phyloP scores from a whole-genome alignment of 2,113 vertebrate species.

The Macquaria australasica region DNA sequence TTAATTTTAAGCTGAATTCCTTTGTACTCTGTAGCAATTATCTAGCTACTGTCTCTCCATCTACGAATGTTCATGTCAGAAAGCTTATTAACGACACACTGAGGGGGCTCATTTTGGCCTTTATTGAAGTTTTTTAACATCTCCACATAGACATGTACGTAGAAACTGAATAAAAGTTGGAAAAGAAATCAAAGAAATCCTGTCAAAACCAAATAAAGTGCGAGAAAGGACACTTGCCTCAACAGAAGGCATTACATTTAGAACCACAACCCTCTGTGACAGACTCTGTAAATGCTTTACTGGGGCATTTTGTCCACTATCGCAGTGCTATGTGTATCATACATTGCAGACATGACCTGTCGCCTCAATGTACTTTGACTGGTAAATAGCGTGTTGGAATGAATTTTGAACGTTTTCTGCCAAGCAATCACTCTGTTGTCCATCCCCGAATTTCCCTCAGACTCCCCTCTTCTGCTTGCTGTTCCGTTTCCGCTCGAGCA shows the following conservation, averaged over 20 bases:
- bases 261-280: neutral
- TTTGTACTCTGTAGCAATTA: slow-evolving; percentile 53
- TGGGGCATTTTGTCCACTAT: neutral
- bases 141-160: neutral
- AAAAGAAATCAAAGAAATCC: neutral
- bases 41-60: slow-evolving; percentile 26
- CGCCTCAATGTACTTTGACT: neutral
- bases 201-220: slow-evolving; percentile 4
- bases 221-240: neutral
- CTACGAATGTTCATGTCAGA: slow-evolving; percentile 23
- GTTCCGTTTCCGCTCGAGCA: slow-evolving; percentile 60
- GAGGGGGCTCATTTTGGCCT: slow-evolving; percentile 21
- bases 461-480: slow-evolving; percentile 17
- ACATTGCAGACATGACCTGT: fast-evolving
- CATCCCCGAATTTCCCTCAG: slow-evolving; percentile 14
- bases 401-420: slow-evolving; percentile 10
- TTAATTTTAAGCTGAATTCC: slow-evolving; percentile 43
- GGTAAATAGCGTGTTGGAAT: neutral
- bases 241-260: slow-evolving; percentile 5
- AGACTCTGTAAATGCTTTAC: neutral
- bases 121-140: slow-evolving; percentile 24
- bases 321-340: neutral
- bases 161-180: neutral
- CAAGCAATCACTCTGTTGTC: slow-evolving; percentile 23
- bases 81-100: slow-evolving; percentile 19